These are phyloP conservation scores for Clarias fuscus DNA, from an alignment of 2,797 vertebrate species.

Conservation along the genomic window DNA sequence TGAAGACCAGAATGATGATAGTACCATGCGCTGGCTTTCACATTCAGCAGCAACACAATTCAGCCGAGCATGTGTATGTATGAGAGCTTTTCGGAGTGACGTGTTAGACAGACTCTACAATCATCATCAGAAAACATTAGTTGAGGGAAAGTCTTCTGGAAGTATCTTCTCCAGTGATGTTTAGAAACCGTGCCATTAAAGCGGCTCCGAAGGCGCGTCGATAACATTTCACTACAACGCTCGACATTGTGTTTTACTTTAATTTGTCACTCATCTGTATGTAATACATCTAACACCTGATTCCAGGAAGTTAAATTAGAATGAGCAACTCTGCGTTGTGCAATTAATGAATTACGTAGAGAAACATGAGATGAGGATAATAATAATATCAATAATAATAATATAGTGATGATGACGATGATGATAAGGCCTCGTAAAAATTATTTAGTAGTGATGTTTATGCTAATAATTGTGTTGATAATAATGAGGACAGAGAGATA, in stretches of 20 bases:
- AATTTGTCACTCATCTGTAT: neutral
- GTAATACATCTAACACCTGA: neutral
- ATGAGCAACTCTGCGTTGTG: neutral
- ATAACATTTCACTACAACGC: neutral
- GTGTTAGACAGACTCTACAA: too few species aligned
- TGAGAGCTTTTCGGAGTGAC: neutral
- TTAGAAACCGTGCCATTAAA: neutral
- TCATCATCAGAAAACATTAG: neutral
- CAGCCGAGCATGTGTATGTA: neutral
- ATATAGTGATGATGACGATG: neutral
- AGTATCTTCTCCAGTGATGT: neutral
- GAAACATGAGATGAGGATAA: neutral
- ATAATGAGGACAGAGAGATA: neutral
- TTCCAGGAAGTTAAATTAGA: too few species aligned
- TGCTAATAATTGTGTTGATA: neutral
- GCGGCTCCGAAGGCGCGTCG: neutral
- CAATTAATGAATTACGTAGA: neutral
- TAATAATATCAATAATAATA: too few species aligned
- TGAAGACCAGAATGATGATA: neutral
- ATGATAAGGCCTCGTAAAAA: neutral
- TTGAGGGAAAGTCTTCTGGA: neutral
- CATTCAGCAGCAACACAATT: neutral
- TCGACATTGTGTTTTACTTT: neutral
- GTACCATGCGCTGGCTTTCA: neutral
- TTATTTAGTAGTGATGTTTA: neutral